These are phyloP conservation scores for Lerema accius DNA, from an alignment of 1,140 invertebrate genomes.

Conservation along the genomic window DNA sequence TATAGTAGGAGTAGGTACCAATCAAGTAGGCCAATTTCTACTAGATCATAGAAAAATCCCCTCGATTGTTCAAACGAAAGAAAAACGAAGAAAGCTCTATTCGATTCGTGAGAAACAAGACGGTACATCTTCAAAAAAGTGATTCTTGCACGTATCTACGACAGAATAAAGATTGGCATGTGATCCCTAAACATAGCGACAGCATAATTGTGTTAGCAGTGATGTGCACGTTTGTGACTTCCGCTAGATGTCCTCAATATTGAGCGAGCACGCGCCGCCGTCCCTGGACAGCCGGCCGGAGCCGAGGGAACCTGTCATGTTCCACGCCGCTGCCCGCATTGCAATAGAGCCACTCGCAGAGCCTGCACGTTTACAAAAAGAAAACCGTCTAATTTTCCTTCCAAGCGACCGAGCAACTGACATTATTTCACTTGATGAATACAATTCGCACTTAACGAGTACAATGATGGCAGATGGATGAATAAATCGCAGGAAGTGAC, in stretches of 20 bases:
- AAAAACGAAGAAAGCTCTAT: background rate
- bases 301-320: conserved; percentile 71
- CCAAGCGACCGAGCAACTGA: conserved; percentile 12
- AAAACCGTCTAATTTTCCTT: conserved; percentile 40
- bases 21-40: no score
- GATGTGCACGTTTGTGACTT: conserved; percentile 72
- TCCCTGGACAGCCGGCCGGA: conserved; percentile 53
- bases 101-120: conserved; percentile 3
- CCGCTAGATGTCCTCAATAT: conserved; percentile 73
- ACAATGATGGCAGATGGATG: background rate
- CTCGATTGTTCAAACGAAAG: background rate
- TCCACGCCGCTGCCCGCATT: conserved; percentile 62
- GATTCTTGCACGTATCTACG: background rate
- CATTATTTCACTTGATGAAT: conserved; percentile 40
- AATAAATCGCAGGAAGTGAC: background rate
- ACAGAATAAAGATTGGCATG: background rate
- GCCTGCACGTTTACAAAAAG: conserved; percentile 46
- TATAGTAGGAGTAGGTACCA: no score
- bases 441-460: background rate
- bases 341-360: conserved; percentile 59
- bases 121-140: no score
- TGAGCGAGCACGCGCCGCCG: conserved; percentile 55
- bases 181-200: conserved; percentile 44
- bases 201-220: conserved; percentile 52
- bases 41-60: background rate